phyloP scores from a whole-genome alignment of 2,888 invertebrate genomes.

The Spialia ferax region DNA sequence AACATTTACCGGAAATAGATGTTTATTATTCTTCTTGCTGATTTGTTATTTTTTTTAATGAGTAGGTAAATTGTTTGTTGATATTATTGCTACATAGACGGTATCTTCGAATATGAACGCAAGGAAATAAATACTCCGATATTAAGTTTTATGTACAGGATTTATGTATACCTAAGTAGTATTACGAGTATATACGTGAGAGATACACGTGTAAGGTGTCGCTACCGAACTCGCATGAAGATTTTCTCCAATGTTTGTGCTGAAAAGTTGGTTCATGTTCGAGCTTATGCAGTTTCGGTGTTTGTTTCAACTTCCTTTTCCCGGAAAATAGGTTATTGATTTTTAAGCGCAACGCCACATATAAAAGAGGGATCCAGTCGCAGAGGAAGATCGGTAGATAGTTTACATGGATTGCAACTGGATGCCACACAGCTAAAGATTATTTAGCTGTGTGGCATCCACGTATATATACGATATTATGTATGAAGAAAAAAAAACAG shows the following conservation, averaged over 20 bases:
- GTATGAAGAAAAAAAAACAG: too few relatives aligned
- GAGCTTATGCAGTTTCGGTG: slow-evolving; percentile 9
- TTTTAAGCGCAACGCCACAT: not conserved
- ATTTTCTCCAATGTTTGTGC: slow-evolving; percentile 22
- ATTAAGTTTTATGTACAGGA: too few relatives aligned
- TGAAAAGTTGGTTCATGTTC: slow-evolving; percentile 14
- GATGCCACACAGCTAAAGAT: too few relatives aligned
- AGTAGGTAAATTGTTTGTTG: not conserved
- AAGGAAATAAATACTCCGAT: too few relatives aligned
- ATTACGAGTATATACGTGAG: too few relatives aligned
- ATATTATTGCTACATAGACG: too few relatives aligned
- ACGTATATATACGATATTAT: too few relatives aligned
- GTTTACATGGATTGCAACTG: too few relatives aligned
- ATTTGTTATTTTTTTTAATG: not conserved
- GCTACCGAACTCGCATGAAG: slow-evolving; percentile 13
- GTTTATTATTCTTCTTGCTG: not conserved
- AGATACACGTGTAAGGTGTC: not conserved
- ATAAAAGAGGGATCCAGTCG: not conserved
- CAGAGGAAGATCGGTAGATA: too few relatives aligned
- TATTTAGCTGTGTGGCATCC: too few relatives aligned
- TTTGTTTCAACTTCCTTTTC: not conserved
- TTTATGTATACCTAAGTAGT: too few relatives aligned
- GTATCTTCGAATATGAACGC: too few relatives aligned
- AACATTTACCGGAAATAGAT: slow-evolving; percentile 10
- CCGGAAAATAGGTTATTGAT: not conserved